Conservation (phyloP, 2,888 invertebrate species). For the Lycaena phlaeas region DNA sequence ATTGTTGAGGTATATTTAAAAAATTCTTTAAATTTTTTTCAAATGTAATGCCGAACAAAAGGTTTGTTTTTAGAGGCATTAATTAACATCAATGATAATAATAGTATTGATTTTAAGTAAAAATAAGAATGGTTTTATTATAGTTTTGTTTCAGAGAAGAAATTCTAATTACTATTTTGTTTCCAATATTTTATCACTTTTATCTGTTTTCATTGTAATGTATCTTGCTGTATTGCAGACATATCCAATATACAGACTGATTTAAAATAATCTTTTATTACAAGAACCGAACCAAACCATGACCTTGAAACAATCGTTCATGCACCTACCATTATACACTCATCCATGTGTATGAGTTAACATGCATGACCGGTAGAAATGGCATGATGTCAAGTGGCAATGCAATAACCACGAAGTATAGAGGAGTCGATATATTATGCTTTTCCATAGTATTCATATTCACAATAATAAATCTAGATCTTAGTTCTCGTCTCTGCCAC, state of each 20-base stretch:
- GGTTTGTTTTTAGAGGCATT: constrained; percentile 69
- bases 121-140: constrained; percentile 68
- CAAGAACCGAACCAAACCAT: no score
- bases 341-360: no score
- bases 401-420: no score
- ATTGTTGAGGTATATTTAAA: constrained; percentile 65
- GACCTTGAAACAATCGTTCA: no score
- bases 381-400: no score
- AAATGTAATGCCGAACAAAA: constrained; percentile 51
- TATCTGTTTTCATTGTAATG: constrained; percentile 72
- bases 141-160: constrained; percentile 69
- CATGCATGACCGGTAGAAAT: no score
- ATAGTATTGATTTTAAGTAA: constrained; percentile 66
- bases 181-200: constrained; percentile 70
- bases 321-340: no score
- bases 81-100: constrained; percentile 67
- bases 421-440: no score
- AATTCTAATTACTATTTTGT: constrained; percentile 72
- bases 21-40: constrained; percentile 55
- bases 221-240: constrained; percentile 74
- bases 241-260: constrained; percentile 76
- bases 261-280: constrained; percentile 50
- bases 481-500: no score
- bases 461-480: no score
- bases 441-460: no score